A percentile compares a stretch with the other conserved stretches of the same genome.
Conservation (phyloP, 2,797 vertebrate genomes). For the Esox lucius region DNA sequence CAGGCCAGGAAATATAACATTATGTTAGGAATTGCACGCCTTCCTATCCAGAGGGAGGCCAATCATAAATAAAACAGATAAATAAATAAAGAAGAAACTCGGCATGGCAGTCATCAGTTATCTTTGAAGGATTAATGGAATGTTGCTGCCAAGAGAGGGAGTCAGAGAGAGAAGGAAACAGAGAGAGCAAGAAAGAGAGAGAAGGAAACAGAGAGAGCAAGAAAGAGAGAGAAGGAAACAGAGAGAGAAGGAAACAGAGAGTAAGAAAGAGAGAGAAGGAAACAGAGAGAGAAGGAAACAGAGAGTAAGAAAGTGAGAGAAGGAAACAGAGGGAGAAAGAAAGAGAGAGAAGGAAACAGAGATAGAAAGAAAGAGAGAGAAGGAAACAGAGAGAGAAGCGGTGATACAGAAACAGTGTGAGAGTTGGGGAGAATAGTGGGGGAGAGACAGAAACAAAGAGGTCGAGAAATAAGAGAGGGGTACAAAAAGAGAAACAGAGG, state of each 20-base stretch:
- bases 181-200: background rate
- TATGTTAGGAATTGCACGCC: conserved; percentile 55
- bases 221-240: background rate
- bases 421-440: background rate
- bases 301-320: no score
- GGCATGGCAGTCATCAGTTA: conserved; percentile 65
- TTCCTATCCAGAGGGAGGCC: conserved; percentile 51
- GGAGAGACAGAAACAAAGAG: background rate
- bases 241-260: background rate
- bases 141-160: conserved; percentile 35
- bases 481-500: conserved; percentile 22
- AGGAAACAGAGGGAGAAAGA: conserved; percentile 2
- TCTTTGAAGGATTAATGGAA: conserved; percentile 72
- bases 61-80: conserved; percentile 63
- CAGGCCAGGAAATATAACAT: conserved; percentile 61
- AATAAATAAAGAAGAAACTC: conserved; percentile 48
- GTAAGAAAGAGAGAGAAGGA: background rate
- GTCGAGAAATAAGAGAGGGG: background rate
- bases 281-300: background rate
- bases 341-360: background rate
- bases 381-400: background rate
- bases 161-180: conserved; percentile 12
- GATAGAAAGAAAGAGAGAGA: background rate
- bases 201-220: background rate
- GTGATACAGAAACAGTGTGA: background rate